These are phyloP conservation scores for Zaprionus davidi DNA, from an alignment of 1,140 invertebrate species.

Conservation along the genomic window DNA sequence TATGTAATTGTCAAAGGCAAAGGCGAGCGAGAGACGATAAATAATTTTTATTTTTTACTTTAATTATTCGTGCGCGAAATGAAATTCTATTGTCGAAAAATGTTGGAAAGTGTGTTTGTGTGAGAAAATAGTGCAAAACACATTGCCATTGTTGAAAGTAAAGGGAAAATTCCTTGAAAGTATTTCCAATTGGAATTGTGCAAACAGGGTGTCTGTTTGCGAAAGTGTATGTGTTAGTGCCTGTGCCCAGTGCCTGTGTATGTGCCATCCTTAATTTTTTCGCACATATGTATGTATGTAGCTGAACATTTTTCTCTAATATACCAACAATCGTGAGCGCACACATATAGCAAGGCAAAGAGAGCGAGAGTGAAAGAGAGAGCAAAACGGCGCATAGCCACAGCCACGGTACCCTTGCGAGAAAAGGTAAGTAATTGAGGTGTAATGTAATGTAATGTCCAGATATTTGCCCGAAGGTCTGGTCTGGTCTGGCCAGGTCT, in stretches of 20 bases:
- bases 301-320: conserved; percentile 75
- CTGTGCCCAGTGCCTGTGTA: conserved; percentile 53
- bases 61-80: conserved; percentile 44
- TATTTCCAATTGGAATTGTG: conserved; percentile 67
- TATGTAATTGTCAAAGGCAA: conserved; percentile 48
- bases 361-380: conserved; percentile 33
- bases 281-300: conserved; percentile 65
- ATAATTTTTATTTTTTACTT: conserved; percentile 53
- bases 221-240: conserved; percentile 35
- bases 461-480: conserved; percentile 47
- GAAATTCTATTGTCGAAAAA: conserved; percentile 56
- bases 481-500: conserved; percentile 18
- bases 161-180: conserved; percentile 49
- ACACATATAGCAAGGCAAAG: conserved; percentile 37
- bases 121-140: conserved; percentile 47
- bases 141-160: conserved; percentile 28
- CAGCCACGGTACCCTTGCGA: conserved; percentile 53
- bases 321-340: conserved; percentile 75
- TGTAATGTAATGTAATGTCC: conserved; percentile 59
- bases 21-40: conserved; percentile 47
- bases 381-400: conserved; percentile 43
- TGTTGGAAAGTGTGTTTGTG: conserved; percentile 52
- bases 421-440: conserved; percentile 62
- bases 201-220: conserved; percentile 69
- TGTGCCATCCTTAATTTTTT: conserved; percentile 73